A percentile compares a stretch with the other conserved stretches of the same genome.
phyloP scores from a whole-genome alignment of 1,140 invertebrate species.

The Drosophila ficusphila region DNA sequence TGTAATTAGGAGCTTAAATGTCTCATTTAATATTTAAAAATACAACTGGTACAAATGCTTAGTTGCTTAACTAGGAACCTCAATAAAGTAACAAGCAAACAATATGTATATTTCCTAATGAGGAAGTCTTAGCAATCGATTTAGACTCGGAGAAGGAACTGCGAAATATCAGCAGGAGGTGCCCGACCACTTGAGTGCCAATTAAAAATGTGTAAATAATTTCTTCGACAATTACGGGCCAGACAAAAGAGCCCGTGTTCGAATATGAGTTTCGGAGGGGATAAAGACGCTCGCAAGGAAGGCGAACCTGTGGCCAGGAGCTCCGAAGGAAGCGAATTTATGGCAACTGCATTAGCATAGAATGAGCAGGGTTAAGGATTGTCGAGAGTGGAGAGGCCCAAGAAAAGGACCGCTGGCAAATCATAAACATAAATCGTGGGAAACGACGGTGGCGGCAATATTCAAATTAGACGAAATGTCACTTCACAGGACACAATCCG shows the following conservation, averaged over 20 bases:
- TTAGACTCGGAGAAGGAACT: not conserved
- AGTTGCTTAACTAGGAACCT: too few relatives aligned
- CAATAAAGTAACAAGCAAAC: not conserved
- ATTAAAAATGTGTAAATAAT: slow-evolving; percentile 81
- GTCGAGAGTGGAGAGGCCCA: slow-evolving; percentile 57
- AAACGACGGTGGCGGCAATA: slow-evolving; percentile 50
- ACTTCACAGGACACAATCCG: slow-evolving; percentile 58
- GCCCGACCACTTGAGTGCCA: slow-evolving; percentile 76
- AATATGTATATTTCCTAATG: not conserved
- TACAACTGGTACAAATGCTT: too few relatives aligned
- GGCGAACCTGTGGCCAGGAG: slow-evolving; percentile 55
- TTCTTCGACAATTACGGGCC: slow-evolving; percentile 68
- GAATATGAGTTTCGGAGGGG: slow-evolving; percentile 32
- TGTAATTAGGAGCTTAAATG: too few relatives aligned
- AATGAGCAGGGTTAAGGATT: slow-evolving; percentile 25
- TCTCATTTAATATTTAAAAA: too few relatives aligned
- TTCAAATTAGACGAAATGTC: slow-evolving; percentile 76
- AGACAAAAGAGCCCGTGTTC: slow-evolving; percentile 62
- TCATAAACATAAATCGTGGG: slow-evolving; percentile 78
- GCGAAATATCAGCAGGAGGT: slow-evolving; percentile 36
- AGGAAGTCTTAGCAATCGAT: slow-evolving; percentile 8
- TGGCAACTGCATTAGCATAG: slow-evolving; percentile 76
- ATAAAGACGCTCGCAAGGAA: not conserved
- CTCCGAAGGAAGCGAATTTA: slow-evolving; percentile 42
- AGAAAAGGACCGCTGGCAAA: slow-evolving; percentile 41